A percentile compares a stretch with the other conserved stretches of the same genome.
Evolutionary conservation across 2,797 vertebrate species (phyloP).

Genomic region (Hephaestus fuliginosus): DNA sequence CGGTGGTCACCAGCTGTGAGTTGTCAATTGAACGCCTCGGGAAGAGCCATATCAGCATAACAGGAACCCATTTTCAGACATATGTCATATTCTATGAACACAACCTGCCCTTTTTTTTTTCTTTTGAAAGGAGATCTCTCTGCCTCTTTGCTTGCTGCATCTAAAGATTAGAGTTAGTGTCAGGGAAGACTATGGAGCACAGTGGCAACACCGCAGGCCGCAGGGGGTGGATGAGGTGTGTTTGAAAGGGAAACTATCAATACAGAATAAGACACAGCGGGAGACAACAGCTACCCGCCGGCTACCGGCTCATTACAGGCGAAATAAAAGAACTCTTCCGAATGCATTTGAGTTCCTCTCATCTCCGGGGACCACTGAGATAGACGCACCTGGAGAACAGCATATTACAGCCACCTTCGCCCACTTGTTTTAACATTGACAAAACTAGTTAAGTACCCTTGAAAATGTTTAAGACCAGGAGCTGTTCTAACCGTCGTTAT

Average conservation of each 20-base stretch:
- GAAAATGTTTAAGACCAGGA: conserved; percentile 26
- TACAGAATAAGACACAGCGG: conserved; percentile 76
- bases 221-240: conserved; percentile 70
- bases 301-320: conserved; percentile 80
- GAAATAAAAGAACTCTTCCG: conserved; percentile 72
- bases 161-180: conserved; percentile 76
- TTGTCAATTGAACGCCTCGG: conserved; percentile 75
- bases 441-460: conserved; percentile 12
- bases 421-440: conserved; percentile 19
- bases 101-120: conserved; percentile 64
- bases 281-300: conserved; percentile 76
- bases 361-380: conserved; percentile 52
- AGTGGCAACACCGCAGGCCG: conserved; percentile 57
- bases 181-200: conserved; percentile 62
- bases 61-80: conserved; percentile 70
- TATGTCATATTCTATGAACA: conserved; percentile 73
- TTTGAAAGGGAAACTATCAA: conserved; percentile 79
- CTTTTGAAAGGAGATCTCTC: conserved; percentile 63
- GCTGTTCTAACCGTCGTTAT: conserved; percentile 21
- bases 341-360: conserved; percentile 60
- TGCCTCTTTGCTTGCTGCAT: conserved; percentile 56
- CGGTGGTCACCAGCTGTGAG: conserved; percentile 73
- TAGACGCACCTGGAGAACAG: conserved; percentile 40
- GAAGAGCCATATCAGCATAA: conserved; percentile 74
- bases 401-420: conserved; percentile 18